Evolutionary conservation across 2,797 vertebrate genomes (phyloP).

Genomic region (Paguma larvata): DNA sequence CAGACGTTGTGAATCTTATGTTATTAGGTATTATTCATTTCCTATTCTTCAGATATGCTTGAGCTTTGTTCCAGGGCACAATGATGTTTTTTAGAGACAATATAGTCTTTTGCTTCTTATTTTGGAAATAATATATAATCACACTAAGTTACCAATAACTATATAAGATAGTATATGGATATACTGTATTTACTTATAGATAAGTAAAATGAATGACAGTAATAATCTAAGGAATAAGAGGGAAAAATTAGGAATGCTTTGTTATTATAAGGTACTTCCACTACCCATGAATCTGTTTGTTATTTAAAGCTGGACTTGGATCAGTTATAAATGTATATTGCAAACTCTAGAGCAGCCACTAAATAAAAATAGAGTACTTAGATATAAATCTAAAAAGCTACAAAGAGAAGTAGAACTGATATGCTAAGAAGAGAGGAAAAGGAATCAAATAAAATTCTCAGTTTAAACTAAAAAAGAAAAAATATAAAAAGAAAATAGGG

Average conservation of each 20-base stretch:
- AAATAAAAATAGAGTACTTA: no score
- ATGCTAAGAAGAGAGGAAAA: not conserved
- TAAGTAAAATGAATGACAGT: conserved; percentile 21
- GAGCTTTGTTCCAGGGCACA: not conserved
- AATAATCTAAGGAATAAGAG: not conserved
- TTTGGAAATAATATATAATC: not conserved
- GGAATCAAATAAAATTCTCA: conserved; percentile 10
- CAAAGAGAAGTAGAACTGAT: not conserved
- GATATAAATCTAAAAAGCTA: no score
- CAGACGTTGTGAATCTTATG: conserved; percentile 9
- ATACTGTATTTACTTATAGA: not conserved
- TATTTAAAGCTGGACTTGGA: not conserved
- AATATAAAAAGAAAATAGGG: not conserved
- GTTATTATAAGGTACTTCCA: not conserved
- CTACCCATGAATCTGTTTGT: not conserved
- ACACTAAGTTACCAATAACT: not conserved
- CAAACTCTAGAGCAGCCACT: not conserved
- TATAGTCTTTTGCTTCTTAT: not conserved
- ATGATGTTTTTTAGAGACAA: not conserved
- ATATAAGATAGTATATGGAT: not conserved
- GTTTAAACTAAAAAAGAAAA: not conserved
- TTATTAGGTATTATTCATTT: not conserved
- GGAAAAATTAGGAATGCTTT: not conserved
- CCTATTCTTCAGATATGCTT: not conserved
- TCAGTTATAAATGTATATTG: conserved; percentile 22